Base-by-base conservation (phyloP, 1,140 invertebrate species). In the Leptoteleia sp. region DNA sequence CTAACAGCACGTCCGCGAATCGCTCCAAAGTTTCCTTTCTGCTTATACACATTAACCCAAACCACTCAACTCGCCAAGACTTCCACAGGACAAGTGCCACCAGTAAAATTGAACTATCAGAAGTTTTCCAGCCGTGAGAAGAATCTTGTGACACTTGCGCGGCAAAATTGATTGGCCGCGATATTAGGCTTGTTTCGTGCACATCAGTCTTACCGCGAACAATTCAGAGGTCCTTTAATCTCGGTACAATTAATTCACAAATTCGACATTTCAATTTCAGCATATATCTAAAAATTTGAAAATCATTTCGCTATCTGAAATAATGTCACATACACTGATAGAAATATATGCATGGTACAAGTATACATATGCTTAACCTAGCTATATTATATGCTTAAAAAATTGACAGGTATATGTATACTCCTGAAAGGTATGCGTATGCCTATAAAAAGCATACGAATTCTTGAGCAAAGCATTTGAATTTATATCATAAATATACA, bases 71-170 rank as follows among this genome's bases (percentile, higher is more conserved):
- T 68, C 15, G 22, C 57, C 7, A 40, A 55, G 62, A 76, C 61
- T 71, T 61, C 8, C 45, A 45, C 52, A 52, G 47, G 70, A 80
- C 59, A 72, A 72, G 67, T 76, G 71, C 35, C 67, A 62, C 59
- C 37, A 71, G 79, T 80, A 83, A 84, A 83, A 88, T 87, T 86
- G 85, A 88, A 82, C 81, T 82, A 84, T 83, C 80, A 81, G 67
- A 84, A 86, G 84, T 88, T 88, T 59, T 61, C 52, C 42, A 75
- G 75, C 72, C 82, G 82, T 84, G 80, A 81, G 79, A 82, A 75
- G 82, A 87, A 86, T 87, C 50, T 64, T 42, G 40, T 43, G 57
- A 59, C 55, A 45, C 13, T 54, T 73, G 59, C 35, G 42, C 27
- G 19, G 42, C 17, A n/a, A 61, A 68, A 76, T 76, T 76, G 52